phyloP scores from a whole-genome alignment of 64 coral and sea anemone species.

The Platygyra sinensis region DNA sequence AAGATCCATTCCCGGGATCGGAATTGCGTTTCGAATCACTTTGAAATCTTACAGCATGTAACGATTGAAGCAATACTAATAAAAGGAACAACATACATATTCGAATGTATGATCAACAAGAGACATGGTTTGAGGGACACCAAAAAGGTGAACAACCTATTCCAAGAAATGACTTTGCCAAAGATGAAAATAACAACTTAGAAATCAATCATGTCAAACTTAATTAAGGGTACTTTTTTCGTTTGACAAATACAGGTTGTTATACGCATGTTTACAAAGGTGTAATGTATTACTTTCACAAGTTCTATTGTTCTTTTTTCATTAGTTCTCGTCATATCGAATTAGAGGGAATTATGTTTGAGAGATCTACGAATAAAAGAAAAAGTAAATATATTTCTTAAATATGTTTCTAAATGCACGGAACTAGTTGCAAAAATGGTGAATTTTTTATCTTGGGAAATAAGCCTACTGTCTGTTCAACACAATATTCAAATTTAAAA shows the following conservation, averaged over 20 bases:
- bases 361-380: not conserved
- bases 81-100: not conserved
- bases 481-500: constrained; percentile 8
- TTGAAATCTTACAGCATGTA: not conserved
- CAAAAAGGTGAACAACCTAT: not conserved
- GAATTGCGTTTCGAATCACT: not conserved
- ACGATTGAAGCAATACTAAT: not conserved
- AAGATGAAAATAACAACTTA: not conserved
- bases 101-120: not conserved
- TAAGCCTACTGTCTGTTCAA: not conserved
- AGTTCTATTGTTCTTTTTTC: not conserved
- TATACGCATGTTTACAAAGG: not conserved
- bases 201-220: not conserved
- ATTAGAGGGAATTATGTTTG: not conserved
- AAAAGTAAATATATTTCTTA: not conserved
- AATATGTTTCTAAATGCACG: not conserved
- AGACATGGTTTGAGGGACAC: not conserved
- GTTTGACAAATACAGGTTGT: constrained; percentile 4
- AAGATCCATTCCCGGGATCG: not conserved
- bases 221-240: not conserved
- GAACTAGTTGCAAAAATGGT: not conserved
- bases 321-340: not conserved
- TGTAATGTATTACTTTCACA: not conserved
- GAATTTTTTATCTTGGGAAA: not conserved
- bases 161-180: not conserved